Percentiles rank a stretch among this genome's conserved stretches.
These are phyloP conservation scores for Charadrius vociferus DNA, from an alignment of 2,113 vertebrate species.

Conservation along the genomic window DNA sequence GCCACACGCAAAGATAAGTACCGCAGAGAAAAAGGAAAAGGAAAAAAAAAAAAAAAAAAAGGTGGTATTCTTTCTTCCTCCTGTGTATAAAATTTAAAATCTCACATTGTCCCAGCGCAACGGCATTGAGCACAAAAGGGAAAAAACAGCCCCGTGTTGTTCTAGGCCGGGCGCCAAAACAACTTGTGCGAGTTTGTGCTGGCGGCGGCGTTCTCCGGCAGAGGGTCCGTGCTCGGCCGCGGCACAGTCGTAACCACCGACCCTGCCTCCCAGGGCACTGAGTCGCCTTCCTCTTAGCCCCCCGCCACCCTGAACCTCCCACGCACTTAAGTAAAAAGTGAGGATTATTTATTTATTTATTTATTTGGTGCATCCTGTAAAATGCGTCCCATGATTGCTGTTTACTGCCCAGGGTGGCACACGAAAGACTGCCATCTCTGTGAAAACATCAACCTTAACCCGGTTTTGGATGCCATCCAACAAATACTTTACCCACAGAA, in stretches of 20 bases:
- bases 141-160: slow-evolving; percentile 57
- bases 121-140: slow-evolving; percentile 17
- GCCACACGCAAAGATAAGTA: neutral
- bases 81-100: slow-evolving; percentile 30
- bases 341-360: neutral
- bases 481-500: slow-evolving; percentile 35
- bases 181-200: slow-evolving; percentile 35
- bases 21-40: neutral
- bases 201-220: neutral
- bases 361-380: neutral
- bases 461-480: neutral
- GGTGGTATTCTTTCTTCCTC: neutral
- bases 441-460: slow-evolving; percentile 27
- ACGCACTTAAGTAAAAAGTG: neutral
- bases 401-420: neutral
- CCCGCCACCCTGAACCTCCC: neutral
- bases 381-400: neutral
- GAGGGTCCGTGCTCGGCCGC: neutral
- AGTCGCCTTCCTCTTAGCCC: slow-evolving; percentile 3
- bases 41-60: neutral
- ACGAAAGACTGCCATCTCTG: neutral
- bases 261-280: neutral
- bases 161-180: slow-evolving; percentile 46
- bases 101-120: slow-evolving; percentile 10
- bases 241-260: accelerated